Percentiles rank a stretch among this genome's conserved stretches.
Evolutionary conservation across 2,888 invertebrate genomes (phyloP).

Genomic region (Perizoma affinitatum): DNA sequence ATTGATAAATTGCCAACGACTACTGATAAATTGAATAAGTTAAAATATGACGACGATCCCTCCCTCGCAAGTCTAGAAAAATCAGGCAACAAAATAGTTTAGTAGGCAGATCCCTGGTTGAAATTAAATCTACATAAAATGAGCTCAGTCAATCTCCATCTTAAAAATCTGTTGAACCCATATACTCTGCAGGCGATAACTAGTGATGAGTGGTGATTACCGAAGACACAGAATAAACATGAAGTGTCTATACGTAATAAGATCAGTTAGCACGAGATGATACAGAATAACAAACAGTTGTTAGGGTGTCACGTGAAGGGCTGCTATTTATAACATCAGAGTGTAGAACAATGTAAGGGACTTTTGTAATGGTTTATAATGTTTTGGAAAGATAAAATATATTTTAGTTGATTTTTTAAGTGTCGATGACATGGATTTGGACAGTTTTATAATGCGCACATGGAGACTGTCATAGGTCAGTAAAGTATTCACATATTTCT

Average conservation of each 20-base stretch:
- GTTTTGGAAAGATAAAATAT: constrained; percentile 9
- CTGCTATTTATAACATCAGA: constrained; percentile 14
- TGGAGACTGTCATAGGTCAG: no score
- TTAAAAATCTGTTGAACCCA: constrained; percentile 29
- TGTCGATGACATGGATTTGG: not conserved
- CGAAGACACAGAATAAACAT: constrained; percentile 12
- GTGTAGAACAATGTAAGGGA: constrained; percentile 20
- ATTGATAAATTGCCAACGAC: no score
- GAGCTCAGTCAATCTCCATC: constrained; percentile 7
- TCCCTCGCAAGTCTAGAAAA: no score
- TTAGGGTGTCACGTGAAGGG: not conserved
- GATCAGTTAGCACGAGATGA: not conserved
- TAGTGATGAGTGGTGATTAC: constrained; percentile 37
- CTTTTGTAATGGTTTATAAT: constrained; percentile 16
- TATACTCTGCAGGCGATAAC: constrained; percentile 23
- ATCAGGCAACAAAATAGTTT: no score
- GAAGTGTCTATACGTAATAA: constrained; percentile 1
- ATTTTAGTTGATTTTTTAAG: not conserved
- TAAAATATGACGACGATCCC: no score
- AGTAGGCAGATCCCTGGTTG: no score
- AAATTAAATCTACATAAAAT: not conserved
- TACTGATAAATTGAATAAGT: no score
- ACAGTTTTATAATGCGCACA: no score
- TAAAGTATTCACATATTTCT: no score
- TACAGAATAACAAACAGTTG: constrained; percentile 8